Base-by-base conservation (phyloP, 2,888 invertebrate species). In the Fragum fragum region DNA sequence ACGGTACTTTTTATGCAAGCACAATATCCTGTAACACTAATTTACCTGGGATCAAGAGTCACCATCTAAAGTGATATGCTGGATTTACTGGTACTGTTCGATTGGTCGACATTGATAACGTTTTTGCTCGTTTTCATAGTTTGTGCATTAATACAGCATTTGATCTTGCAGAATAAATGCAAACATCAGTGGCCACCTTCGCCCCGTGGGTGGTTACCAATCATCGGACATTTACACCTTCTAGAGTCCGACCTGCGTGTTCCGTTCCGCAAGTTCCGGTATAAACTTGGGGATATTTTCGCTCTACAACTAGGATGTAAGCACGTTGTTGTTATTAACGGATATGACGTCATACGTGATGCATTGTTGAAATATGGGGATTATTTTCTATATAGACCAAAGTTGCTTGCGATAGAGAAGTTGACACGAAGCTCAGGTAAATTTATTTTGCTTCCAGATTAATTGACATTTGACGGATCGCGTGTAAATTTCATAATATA, bases 301-400 rank as follows among this genome's bases (percentile, higher is more conserved):
- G 9, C 47, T 9, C 47, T 69, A n/a, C 23, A 69, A 9, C 32
- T 69, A 2, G 69, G 69, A 39, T 42, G n/a, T 39, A 39, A 42
- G 9, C 1, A 32, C 11, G 69, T 21, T 2, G 32, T 69, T 2
- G 42, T 69, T 1, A 14, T 69, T 21, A 16, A 6, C n/a, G 69
- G 69, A 42, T 69, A 69, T 69, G 47, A 69, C 47, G n/a, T 32
- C n/a, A 47, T 69, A 6, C 26, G 32, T 9, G 69, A 69, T 26
- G 69, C 69, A 14, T 21, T 69, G n/a, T 7, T 69, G 26, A 69
- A 42, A 42, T 9, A 42, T 26, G 69, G 69, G 3, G 69, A 69
- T 42, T 18, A 29, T 18, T 69, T 69, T 21, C 7, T n/a, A 3
- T n/a, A 69, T 7, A 39, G 69, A 42, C 69, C 69, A 6, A 21